Conservation (phyloP, 1,140 invertebrate species). For the Anoplophora glabripennis region DNA sequence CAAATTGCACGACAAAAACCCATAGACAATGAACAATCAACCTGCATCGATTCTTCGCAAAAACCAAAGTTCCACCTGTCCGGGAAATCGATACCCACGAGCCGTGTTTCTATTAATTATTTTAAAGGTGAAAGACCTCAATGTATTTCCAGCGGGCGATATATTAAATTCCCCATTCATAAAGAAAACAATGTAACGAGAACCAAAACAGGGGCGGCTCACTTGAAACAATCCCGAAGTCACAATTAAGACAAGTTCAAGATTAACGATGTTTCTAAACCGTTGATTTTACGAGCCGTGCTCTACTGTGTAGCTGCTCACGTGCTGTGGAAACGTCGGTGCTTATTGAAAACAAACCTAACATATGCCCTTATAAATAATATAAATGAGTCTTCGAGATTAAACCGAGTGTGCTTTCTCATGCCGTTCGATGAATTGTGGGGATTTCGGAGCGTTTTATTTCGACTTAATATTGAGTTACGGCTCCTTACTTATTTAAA, state of each 20-base stretch:
- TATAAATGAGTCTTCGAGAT: conserved; percentile 1
- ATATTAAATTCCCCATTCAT: too few species aligned
- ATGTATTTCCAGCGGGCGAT: too few species aligned
- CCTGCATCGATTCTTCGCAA: conserved; percentile 5
- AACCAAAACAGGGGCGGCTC: conserved; percentile 9
- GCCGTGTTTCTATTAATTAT: too few species aligned
- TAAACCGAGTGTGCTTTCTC: neutral
- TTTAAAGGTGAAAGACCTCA: too few species aligned
- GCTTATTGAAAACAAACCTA: conserved; percentile 11
- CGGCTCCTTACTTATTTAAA: too few species aligned
- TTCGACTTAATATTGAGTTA: too few species aligned
- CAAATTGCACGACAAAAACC: too few species aligned
- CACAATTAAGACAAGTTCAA: conserved; percentile 30
- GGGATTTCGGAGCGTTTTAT: too few species aligned
- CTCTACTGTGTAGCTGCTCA: conserved; percentile 16
- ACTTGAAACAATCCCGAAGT: conserved; percentile 22
- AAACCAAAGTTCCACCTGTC: conserved; percentile 1
- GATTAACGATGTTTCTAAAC: conserved; percentile 29
- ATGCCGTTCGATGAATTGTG: too few species aligned
- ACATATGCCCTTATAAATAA: conserved; percentile 11
- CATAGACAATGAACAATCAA: conserved; percentile 5
- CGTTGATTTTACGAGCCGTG: conserved; percentile 24
- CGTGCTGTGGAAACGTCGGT: conserved; percentile 22
- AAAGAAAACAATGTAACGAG: conserved; percentile 8
- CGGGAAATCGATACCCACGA: too few species aligned